Evolutionary conservation across 2,113 vertebrate genomes (phyloP), one percentile per base, ranked within the genome.

Genomic region (Thunnus maccoyii): DNA sequence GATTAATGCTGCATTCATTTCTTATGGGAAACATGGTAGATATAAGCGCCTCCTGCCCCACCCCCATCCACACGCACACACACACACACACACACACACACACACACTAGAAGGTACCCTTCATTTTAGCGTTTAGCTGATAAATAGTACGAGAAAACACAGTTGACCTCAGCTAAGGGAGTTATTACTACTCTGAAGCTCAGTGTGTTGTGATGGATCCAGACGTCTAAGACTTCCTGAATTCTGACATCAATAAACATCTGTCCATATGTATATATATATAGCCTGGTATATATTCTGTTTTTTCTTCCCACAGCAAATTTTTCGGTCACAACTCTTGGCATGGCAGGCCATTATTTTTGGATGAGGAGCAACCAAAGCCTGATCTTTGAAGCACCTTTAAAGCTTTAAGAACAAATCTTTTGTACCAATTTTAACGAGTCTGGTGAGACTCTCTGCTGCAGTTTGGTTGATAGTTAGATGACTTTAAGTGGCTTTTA

Each of bases 1-100:
- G 80, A 79, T 89, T 84, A 89, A 89, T 85, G 66, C 78, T 76
- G 71, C 47, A 69, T 77, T 86, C 32, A 14, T 89, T 85, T 91
- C 50, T 11, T 67, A 57, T 16, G 76, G 55, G 69, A 82, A 36
- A 13, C 9, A 81, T 30, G 70, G 71, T 61, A 47, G 65, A 82
- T 71, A 62, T 79, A 67, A 51, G 22, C 25, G 0, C 12, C 11
- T 14, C 22, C 46, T 25, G 20, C 20, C 27, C 27, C 27, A 3
- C 27, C 27, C 27, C 27, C 27, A 30, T 2, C 27, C 27, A 30
- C 27, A 30, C 27, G 4, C 27, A 30, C 27, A 30, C 27, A 30
- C 27, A 2, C 3, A 30, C 27, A 30, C 27, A 30, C 27, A 30
- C 2, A 9, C 22, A 22, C 22, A 22, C 22, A 22, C 22, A 22